phyloP scores from a whole-genome alignment of 2,888 invertebrate genomes.

The Gasteruption jaculator region DNA sequence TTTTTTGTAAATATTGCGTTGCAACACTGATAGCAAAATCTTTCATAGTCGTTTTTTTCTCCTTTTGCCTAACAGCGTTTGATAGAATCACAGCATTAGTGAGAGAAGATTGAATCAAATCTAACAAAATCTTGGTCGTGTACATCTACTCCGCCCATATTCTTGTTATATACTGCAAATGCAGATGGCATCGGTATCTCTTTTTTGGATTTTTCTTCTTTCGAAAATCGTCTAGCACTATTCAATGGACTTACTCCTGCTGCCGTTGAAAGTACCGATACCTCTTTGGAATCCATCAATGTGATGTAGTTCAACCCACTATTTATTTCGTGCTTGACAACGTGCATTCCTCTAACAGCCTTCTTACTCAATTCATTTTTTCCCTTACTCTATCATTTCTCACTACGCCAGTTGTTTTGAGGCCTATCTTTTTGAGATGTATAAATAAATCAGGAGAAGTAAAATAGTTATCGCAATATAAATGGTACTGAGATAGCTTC shows the following conservation, averaged over 20 bases:
- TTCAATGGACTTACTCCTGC: conserved; percentile 9
- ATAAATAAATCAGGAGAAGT: conserved; percentile 1
- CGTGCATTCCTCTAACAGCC: conserved; percentile 9
- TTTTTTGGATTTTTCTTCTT: conserved; percentile 3
- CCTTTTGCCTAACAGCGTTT: no score
- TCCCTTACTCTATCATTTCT: conserved; percentile 1
- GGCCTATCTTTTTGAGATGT: conserved; percentile 1
- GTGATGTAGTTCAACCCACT: conserved; percentile 14
- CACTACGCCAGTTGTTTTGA: conserved; percentile 6
- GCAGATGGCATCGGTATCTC: not conserved
- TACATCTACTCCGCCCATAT: no score
- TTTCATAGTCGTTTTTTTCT: no score
- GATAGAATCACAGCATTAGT: no score
- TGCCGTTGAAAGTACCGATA: conserved; percentile 8
- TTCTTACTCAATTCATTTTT: conserved; percentile 7
- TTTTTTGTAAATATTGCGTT: conserved; percentile 1
- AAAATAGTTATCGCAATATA: no score
- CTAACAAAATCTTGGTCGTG: no score
- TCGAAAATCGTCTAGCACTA: conserved; percentile 8
- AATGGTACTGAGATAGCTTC: not conserved
- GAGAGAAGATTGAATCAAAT: no score
- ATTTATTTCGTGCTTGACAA: conserved; percentile 11
- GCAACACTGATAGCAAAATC: no score
- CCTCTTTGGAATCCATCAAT: not conserved
- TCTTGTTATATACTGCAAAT: no score